Base-by-base conservation (phyloP, 1,140 invertebrate species). In the Drosophila setifemur region DNA sequence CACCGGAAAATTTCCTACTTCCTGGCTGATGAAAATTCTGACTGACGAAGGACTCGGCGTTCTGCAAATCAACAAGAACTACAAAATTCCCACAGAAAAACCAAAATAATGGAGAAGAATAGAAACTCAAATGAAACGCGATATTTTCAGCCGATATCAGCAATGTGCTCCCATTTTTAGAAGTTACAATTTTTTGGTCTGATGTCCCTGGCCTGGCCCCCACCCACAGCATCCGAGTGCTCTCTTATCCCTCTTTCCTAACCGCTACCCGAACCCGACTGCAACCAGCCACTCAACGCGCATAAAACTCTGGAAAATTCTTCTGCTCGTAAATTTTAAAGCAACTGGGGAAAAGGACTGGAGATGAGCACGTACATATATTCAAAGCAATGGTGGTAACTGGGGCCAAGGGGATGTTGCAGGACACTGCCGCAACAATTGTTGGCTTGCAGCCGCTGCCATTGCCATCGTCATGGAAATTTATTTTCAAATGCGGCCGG, bases 251-350 rank as follows among this genome's bases (percentile, higher is more conserved):
- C 11, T 14, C 33, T 28, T 48, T n/a, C n/a, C n/a, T n/a, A n/a
- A n/a, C n/a, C n/a, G n/a, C n/a, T n/a, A 42, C 42, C 28, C 11
- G 11, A 12, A 37, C 6, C 33, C 35, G 52, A 44, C 26, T 45
- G 49, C 45, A 75, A 73, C 69, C 79, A 75, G 78, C 69, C 79
- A 85, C 75, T 83, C 79, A 86, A 75, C 71, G 81, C 57, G 75
- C 74, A 85, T 86, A 85, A 85, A 85, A 81, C 81, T 86, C 81
- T 85, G 86, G 81, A 85, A 85, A 85, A 86, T 86, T 81, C 81
- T 85, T 85, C 86, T 86, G 79, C 66, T 85, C 79, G 81, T 85
- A 85, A 85, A 85, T 86, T 85, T 81, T 75, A 71, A 79, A 85
- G 75, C 75, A 86, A 79, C 71, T 79, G 64, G 55, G 72, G 42